Percentiles rank a stretch among this genome's conserved stretches.
phyloP scores from a whole-genome alignment of 2,797 vertebrate genomes.

The Merluccius polli region DNA sequence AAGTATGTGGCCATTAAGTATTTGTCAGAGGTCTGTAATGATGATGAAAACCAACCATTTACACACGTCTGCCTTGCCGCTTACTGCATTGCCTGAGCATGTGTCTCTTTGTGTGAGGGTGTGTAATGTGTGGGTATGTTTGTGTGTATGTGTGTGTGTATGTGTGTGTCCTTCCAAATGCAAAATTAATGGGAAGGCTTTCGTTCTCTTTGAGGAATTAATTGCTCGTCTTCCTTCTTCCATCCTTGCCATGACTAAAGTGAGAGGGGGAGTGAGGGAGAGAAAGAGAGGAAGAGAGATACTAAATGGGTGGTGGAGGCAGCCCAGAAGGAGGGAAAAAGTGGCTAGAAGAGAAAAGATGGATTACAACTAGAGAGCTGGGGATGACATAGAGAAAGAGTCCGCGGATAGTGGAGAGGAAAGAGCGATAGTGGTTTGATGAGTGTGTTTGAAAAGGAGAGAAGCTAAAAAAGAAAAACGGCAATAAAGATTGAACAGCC shows the following conservation, averaged over 20 bases:
- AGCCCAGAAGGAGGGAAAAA: slow-evolving; percentile 2
- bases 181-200: slow-evolving; percentile 56
- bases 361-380: neutral
- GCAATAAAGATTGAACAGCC: neutral
- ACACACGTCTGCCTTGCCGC: slow-evolving; percentile 15
- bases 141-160: slow-evolving; percentile 14
- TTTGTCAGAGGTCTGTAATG: slow-evolving; percentile 44
- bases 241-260: slow-evolving; percentile 2
- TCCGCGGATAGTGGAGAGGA: neutral
- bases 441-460: neutral
- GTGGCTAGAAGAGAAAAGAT: neutral
- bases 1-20: slow-evolving; percentile 34
- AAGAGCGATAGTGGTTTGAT: neutral
- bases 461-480: neutral
- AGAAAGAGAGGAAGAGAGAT: slow-evolving; percentile 7
- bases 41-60: slow-evolving; percentile 41
- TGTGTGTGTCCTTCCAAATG: slow-evolving; percentile 40
- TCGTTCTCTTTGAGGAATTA: slow-evolving; percentile 59
- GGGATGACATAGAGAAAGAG: neutral
- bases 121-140: slow-evolving; percentile 6
- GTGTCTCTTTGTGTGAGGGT: neutral
- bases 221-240: slow-evolving; percentile 49
- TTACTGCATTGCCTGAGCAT: neutral
- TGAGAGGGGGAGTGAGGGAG: slow-evolving; percentile 22
- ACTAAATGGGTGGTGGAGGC: slow-evolving; percentile 9